Conservation (phyloP, 2,797 vertebrate genomes). For the Xiphophorus birchmanni region DNA sequence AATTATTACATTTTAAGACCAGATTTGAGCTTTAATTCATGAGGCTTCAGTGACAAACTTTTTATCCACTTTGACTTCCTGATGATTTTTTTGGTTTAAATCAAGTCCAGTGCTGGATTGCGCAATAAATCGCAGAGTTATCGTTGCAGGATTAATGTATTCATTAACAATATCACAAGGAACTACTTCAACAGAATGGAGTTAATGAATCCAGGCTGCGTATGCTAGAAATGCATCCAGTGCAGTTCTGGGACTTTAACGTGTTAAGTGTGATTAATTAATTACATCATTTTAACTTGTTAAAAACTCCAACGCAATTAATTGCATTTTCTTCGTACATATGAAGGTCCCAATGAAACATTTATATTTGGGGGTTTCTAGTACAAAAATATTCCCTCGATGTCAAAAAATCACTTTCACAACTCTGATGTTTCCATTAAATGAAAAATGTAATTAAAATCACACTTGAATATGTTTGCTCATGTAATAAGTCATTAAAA, state of each 20-base stretch:
- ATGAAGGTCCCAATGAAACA: too few relatives aligned
- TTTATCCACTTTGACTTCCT: background rate
- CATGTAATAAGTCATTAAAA: too few relatives aligned
- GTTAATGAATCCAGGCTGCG: background rate
- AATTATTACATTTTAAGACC: background rate
- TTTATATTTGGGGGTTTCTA: too few relatives aligned
- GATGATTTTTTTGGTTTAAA: background rate
- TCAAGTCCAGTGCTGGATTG: background rate
- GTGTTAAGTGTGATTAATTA: too few relatives aligned
- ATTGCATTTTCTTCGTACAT: too few relatives aligned
- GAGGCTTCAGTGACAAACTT: background rate
- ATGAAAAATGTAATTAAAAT: too few relatives aligned
- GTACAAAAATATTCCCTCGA: too few relatives aligned
- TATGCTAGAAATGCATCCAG: background rate
- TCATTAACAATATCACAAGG: background rate
- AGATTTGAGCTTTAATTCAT: background rate
- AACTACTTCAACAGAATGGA: background rate
- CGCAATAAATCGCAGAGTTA: background rate
- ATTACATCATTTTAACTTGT: too few relatives aligned
- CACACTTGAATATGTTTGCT: too few relatives aligned
- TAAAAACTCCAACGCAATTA: too few relatives aligned
- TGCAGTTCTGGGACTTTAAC: background rate
- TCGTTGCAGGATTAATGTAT: background rate
- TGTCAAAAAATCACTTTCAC: too few relatives aligned
- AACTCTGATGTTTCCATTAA: too few relatives aligned